A percentile compares a stretch with the other conserved stretches of the same genome.
phyloP scores from a whole-genome alignment of 1,140 invertebrate species.

The Glossosoma conforme region DNA sequence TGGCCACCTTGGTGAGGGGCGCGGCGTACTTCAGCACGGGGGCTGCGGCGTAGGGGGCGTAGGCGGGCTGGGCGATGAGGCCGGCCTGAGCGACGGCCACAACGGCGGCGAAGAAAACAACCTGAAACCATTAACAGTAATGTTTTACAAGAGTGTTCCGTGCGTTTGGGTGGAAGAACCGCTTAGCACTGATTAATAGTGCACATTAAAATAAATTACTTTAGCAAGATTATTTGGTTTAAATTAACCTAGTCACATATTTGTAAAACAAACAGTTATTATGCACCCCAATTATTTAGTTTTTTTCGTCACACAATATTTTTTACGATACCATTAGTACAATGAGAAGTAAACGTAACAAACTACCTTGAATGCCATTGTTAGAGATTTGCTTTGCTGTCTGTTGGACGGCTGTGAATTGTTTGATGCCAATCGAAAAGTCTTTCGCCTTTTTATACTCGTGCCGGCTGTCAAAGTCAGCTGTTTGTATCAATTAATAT shows the following conservation, averaged over 20 bases:
- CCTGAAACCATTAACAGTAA: slow-evolving; percentile 38
- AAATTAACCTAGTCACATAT: background rate
- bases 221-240: background rate
- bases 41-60: slow-evolving; percentile 26
- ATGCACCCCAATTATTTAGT: too few species aligned
- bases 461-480: too few species aligned
- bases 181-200: background rate
- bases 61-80: slow-evolving; percentile 31
- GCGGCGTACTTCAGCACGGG: slow-evolving; percentile 32
- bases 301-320: too few species aligned
- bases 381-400: slow-evolving; percentile 12
- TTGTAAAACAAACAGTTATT: background rate
- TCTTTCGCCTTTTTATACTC: too few species aligned
- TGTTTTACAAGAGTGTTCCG: too few species aligned
- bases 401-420: too few species aligned
- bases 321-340: too few species aligned
- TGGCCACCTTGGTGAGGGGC: slow-evolving; percentile 15
- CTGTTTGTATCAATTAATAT: too few species aligned
- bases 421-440: too few species aligned
- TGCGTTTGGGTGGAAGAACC: background rate
- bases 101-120: slow-evolving; percentile 42
- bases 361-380: slow-evolving; percentile 23
- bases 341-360: background rate
- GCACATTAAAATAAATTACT: background rate
- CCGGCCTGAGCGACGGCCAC: slow-evolving; percentile 37